phyloP scores from a whole-genome alignment of 2,797 vertebrate genomes.

The Bradypus variegatus region DNA sequence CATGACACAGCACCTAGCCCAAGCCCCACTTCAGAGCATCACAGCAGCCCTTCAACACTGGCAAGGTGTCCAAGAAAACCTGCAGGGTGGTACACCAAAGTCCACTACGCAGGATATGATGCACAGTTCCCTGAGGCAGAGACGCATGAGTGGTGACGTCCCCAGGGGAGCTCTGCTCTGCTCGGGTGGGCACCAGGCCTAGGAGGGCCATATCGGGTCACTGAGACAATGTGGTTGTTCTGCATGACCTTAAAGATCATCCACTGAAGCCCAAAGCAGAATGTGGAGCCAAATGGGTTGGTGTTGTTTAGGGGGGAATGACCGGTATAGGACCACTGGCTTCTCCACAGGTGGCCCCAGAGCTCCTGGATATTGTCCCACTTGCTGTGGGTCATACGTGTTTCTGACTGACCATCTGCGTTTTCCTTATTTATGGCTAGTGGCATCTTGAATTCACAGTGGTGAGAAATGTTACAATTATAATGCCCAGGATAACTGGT shows the following conservation, averaged over 20 bases:
- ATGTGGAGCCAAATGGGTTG: conserved; percentile 91
- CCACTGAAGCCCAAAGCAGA: conserved; percentile 78
- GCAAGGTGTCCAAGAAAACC: conserved; percentile 49
- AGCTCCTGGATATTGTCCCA: conserved; percentile 98
- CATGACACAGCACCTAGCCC: conserved; percentile 2
- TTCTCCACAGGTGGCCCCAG: conserved; percentile 96
- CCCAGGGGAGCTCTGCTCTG: conserved; percentile 76
- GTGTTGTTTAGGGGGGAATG: conserved; percentile 97
- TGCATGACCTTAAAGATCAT: conserved; percentile 99
- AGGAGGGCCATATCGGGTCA: conserved; percentile 92
- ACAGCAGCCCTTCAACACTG: conserved; percentile 50
- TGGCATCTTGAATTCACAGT: conserved; percentile 98
- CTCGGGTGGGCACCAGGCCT: conserved; percentile 81
- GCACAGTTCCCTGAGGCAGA: conserved; percentile 43
- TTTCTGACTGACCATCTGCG: conserved; percentile 82
- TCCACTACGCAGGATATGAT: conserved; percentile 36
- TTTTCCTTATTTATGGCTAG: conserved; percentile 91
- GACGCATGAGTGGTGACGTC: conserved; percentile 18
- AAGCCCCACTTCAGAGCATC: conserved; percentile 36
- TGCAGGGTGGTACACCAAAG: conserved; percentile 43
- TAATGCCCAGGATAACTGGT: conserved; percentile 99
- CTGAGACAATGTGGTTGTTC: conserved; percentile 99
- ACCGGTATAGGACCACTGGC: conserved; percentile 98
- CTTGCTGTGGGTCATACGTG: conserved; percentile 95
- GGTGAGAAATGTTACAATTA: conserved; percentile 99